Base-by-base conservation (phyloP, 2,888 invertebrate species). In the Metellina segmentata region DNA sequence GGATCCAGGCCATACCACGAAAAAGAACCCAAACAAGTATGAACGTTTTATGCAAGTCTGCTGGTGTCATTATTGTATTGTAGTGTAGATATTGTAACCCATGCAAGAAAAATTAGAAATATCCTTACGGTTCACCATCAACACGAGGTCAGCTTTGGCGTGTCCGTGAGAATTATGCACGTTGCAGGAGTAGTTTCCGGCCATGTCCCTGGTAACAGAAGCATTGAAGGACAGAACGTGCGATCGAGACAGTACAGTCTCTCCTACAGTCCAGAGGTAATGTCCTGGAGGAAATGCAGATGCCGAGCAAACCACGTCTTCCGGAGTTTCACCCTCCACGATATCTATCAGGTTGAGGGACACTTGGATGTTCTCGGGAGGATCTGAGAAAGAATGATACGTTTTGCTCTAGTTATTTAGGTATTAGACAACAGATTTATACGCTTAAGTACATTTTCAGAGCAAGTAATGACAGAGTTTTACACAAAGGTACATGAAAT, bases 101-200 rank as follows among this genome's bases (percentile, higher is more conserved):
- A 7, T 13, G 19, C n/a, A 16, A n/a, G 0, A 72, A 34, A 4
- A 34, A 34, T 34, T 1, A 34, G 34, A 34, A n/a, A 72, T 19
- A 5, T 91, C 96, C 97, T 97, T 95, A 98, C 98, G 98, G 95
- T 97, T 96, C 71, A 98, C 98, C 95, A 98, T 97, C 94, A 98
- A 96, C 93, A 96, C 95, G 6, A 97, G 97, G 48, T 96, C 96
- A 11, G 96, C 96, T 81, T 96, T 96, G 93, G 96, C 96, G 85
- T 96, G 96, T 48, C 98, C 98, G 93, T 98, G 98, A 93, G 97
- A 96, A 95, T 98, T 96, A 93, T 94, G 94, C 75, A 95, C 95
- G 93, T 95, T 94, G 94, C 98, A 98, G 78, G 96, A 95, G 94
- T 98, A 98, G 91, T 96, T 96, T 0, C 98, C 98, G 51, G 96